phyloP scores from a whole-genome alignment of 37 sponge, comb jelly and placozoan genomes.

The Chondrilla cf. caribensis region DNA sequence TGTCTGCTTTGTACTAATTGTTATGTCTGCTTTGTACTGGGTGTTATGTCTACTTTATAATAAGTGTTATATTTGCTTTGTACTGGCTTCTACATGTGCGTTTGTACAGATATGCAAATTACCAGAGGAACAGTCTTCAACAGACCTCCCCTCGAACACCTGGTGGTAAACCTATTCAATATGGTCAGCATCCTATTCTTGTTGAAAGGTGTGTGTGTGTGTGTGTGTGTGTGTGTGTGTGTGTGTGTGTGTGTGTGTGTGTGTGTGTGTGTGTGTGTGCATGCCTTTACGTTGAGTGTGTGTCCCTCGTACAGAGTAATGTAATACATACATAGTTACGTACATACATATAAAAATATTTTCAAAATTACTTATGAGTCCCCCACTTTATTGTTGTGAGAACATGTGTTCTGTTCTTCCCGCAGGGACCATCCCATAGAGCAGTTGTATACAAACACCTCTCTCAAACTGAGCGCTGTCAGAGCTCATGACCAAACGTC shows the following conservation, averaged over 20 bases:
- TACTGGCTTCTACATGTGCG: too few species aligned
- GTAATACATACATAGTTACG: not conserved
- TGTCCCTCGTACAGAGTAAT: not conserved
- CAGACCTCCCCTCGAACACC: not conserved
- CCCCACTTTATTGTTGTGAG: not conserved
- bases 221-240: slow-evolving; percentile 28
- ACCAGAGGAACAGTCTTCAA: not conserved
- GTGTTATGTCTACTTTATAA: too few species aligned
- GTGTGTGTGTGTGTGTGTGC: slow-evolving; percentile 23
- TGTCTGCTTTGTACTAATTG: too few species aligned
- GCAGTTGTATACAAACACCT: slow-evolving; percentile 48
- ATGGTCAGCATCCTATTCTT: slow-evolving; percentile 18
- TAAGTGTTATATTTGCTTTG: too few species aligned
- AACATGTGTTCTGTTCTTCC: too few species aligned
- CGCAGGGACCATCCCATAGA: slow-evolving; percentile 52
- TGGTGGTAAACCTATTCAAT: not conserved
- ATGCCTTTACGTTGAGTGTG: not conserved
- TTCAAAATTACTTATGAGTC: not conserved
- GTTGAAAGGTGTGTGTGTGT: slow-evolving; percentile 24
- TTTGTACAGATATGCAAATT: not conserved
- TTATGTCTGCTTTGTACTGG: too few species aligned
- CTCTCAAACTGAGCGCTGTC: slow-evolving; percentile 46
- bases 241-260: slow-evolving; percentile 27
- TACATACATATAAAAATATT: slow-evolving; percentile 6
- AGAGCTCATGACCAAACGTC: slow-evolving; percentile 69